A percentile compares a stretch with the other conserved stretches of the same genome.
Conservation (phyloP, 1,140 invertebrate genomes). For the Macrosteles quadrilineatus region DNA sequence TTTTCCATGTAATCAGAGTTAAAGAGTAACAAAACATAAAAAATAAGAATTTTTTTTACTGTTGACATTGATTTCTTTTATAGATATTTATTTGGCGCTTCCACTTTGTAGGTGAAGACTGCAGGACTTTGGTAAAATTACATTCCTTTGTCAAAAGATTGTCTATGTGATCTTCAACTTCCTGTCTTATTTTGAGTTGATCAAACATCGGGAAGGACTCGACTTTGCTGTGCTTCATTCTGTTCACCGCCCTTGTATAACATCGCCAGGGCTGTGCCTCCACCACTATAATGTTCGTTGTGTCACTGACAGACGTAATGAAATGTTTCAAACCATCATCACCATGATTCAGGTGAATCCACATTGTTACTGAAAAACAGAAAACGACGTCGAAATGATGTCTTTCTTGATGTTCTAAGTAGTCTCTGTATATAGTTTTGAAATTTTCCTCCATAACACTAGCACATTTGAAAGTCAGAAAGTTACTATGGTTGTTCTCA, state of each 20-base stretch:
- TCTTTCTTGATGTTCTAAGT: conserved; percentile 38
- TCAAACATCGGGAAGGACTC: not conserved
- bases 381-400: conserved; percentile 68
- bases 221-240: not conserved
- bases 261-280: conserved; percentile 67
- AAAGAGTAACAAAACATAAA: too few relatives aligned
- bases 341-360: conserved; percentile 82
- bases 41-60: too few relatives aligned
- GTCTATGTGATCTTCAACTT: conserved; percentile 7
- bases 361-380: conserved; percentile 88
- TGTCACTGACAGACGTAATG: conserved; percentile 50
- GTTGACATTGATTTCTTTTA: conserved; percentile 8
- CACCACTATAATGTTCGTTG: conserved; percentile 63
- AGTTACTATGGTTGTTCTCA: conserved; percentile 51
- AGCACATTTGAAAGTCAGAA: conserved; percentile 57
- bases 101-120: not conserved
- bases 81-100: not conserved
- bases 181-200: conserved; percentile 8
- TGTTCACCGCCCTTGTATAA: conserved; percentile 2
- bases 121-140: not conserved
- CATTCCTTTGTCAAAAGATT: conserved; percentile 6
- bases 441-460: not conserved
- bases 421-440: not conserved
- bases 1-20: too few relatives aligned
- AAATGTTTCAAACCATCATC: conserved; percentile 54